Evolutionary conservation across 1,140 invertebrate genomes (phyloP), one percentile per base, ranked within the genome.

Genomic region (Prorops nasuta): DNA sequence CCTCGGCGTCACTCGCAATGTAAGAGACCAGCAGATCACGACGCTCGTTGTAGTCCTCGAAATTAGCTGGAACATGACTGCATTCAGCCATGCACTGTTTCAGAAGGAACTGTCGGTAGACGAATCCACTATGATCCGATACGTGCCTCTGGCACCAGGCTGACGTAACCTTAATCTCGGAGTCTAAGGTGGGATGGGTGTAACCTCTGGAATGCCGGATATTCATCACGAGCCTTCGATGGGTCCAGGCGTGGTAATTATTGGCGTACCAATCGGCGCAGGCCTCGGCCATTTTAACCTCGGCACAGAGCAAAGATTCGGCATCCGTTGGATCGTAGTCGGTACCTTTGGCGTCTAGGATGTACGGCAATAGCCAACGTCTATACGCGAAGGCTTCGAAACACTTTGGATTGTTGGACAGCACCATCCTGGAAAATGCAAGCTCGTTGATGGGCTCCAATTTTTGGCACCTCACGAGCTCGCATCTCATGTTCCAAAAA

Each of bases 221-320:
- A 64, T 62, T 24, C 41, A 81, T 76, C 0, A 81, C 60, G 49
- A 81, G 77, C 41, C 88, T 78, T 1, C 92, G 79, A 71, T 96
- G 91, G 64, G 84, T 91, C 93, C 93, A 96, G 15, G 92, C 89
- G 69, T 95, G 88, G 66, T 95, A 96, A 69, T 97, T 96, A 61
- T 90, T 94, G 1, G 85, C 79, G 66, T 91, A 87, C 19, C 84
- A 83, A 46, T 85, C 81, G 3, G 88, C 83, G 44, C 71, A 71
- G 31, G 65, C 75, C 3, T 55, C 53, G 9, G 73, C 63, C 15
- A 83, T 67, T 12, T 67, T 66, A 17, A 83, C 72, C 65, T 85
- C 83, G 12, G 68, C 67, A 42, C 67, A 69, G 38, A 80, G 54
- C n/a, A 78, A 51, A 3, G 49, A 54, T 9, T 64, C 41, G 0